Conservation (phyloP, 2,797 vertebrate species). For the Nannoperca australis region DNA sequence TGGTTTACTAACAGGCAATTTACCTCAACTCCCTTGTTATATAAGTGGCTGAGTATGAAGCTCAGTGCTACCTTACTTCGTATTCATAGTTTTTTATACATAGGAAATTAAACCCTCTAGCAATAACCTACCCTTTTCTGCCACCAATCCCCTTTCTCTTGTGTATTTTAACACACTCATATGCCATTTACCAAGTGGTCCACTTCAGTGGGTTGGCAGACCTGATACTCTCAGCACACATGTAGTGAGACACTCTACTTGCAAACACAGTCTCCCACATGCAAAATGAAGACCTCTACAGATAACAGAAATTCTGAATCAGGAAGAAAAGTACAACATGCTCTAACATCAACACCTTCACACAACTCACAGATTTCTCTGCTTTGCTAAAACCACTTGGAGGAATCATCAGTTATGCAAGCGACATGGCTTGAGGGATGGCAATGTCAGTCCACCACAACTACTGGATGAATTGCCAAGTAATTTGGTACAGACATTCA, state of each 20-base stretch:
- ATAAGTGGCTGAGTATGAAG: conserved; percentile 9
- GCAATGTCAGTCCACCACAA: neutral
- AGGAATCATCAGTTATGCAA: neutral
- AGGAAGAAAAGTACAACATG: conserved; percentile 2
- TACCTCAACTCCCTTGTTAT: neutral
- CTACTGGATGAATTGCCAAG: neutral
- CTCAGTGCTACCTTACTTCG: conserved; percentile 7
- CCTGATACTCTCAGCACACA: conserved; percentile 22
- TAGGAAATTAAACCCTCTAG: conserved; percentile 21
- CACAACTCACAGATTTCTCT: neutral
- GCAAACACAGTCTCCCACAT: neutral
- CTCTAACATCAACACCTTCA: neutral
- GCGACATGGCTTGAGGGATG: neutral
- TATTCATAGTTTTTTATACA: conserved; percentile 23
- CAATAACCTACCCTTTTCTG: conserved; percentile 31
- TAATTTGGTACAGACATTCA: neutral
- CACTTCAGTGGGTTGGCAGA: conserved; percentile 28
- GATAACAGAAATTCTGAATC: neutral
- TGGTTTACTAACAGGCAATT: neutral
- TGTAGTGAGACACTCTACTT: conserved; percentile 2
- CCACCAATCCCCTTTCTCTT: conserved; percentile 24
- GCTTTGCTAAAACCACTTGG: neutral
- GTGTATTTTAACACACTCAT: conserved; percentile 47
- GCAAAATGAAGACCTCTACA: neutral
- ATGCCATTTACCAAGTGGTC: conserved; percentile 37